Percentiles rank a stretch among this genome's conserved stretches.
phyloP scores from a whole-genome alignment of 2,797 vertebrate species.

The Chaenodraco wilsoni region DNA sequence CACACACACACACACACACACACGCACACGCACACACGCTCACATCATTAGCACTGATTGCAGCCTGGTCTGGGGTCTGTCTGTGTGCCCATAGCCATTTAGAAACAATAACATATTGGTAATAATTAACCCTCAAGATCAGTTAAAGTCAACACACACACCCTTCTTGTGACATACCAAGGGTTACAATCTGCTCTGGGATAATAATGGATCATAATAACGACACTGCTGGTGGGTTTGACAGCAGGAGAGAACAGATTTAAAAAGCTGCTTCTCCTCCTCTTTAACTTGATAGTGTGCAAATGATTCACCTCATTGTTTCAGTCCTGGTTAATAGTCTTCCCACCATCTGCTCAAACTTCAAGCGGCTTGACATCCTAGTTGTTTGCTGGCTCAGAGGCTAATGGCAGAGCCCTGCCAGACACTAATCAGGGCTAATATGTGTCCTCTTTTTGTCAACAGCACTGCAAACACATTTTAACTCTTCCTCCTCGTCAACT shows the following conservation, averaged over 20 bases:
- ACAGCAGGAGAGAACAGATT: slow-evolving; percentile 59
- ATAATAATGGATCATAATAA: slow-evolving; percentile 57
- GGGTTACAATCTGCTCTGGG: slow-evolving; percentile 40
- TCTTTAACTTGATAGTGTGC: slow-evolving; percentile 55
- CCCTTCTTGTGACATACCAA: slow-evolving; percentile 29
- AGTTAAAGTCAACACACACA: slow-evolving; percentile 27
- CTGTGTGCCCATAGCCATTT: not conserved
- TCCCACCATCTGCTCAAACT: slow-evolving; percentile 66
- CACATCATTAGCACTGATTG: slow-evolving; percentile 11
- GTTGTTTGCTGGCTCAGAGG: slow-evolving; percentile 42
- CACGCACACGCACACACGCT: not conserved
- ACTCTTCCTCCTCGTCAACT: slow-evolving; percentile 15
- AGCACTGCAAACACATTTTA: slow-evolving; percentile 14
- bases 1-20: no score
- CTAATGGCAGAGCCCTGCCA: slow-evolving; percentile 43
- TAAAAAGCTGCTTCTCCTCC: slow-evolving; percentile 54
- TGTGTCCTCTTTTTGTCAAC: slow-evolving; percentile 19
- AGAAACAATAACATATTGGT: slow-evolving; percentile 14
- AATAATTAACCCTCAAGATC: slow-evolving; percentile 9
- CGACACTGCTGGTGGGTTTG: slow-evolving; percentile 50
- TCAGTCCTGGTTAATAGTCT: slow-evolving; percentile 53
- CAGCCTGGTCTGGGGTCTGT: slow-evolving; percentile 2
- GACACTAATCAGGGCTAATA: slow-evolving; percentile 30
- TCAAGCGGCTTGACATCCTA: slow-evolving; percentile 43
- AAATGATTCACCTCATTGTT: slow-evolving; percentile 68